Evolutionary conservation across 2,113 vertebrate species (phyloP).

Genomic region (Pipa parva): DNA sequence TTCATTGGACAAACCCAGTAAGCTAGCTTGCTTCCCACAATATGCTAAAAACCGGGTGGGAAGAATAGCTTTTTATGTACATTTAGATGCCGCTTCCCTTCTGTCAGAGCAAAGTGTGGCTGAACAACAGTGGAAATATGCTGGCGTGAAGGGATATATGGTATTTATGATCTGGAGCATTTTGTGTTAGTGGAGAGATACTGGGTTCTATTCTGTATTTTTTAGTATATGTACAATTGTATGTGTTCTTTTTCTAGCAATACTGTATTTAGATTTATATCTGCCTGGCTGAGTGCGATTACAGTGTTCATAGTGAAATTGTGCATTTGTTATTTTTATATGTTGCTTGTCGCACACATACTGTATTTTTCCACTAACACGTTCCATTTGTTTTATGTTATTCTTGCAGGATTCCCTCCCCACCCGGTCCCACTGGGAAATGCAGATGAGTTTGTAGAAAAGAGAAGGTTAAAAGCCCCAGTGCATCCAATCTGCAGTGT

Average conservation of each 20-base stretch:
- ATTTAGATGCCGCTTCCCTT: neutral
- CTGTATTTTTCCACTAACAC: too few species aligned
- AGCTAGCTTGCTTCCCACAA: slow-evolving; percentile 10
- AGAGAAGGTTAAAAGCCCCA: neutral
- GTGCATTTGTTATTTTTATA: too few species aligned
- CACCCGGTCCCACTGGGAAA: slow-evolving; percentile 11
- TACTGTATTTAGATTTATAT: too few species aligned
- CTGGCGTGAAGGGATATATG: neutral
- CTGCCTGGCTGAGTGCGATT: too few species aligned
- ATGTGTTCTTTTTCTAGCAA: too few species aligned
- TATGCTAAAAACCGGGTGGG: slow-evolving; percentile 1
- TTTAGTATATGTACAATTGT: neutral
- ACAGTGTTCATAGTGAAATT: too few species aligned
- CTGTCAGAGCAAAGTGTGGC: neutral
- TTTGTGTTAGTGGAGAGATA: neutral
- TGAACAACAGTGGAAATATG: neutral
- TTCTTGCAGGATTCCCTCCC: slow-evolving; percentile 16
- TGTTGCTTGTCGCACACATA: too few species aligned
- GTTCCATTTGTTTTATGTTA: neutral
- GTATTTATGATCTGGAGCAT: neutral
- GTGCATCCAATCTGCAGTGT: neutral
- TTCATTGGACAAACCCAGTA: neutral
- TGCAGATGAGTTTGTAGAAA: neutral
- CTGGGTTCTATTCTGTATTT: neutral
- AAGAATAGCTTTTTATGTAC: slow-evolving; percentile 23